These are phyloP conservation scores for Nudaria mundana DNA, from an alignment of 2,888 invertebrate genomes.

Conservation along the genomic window DNA sequence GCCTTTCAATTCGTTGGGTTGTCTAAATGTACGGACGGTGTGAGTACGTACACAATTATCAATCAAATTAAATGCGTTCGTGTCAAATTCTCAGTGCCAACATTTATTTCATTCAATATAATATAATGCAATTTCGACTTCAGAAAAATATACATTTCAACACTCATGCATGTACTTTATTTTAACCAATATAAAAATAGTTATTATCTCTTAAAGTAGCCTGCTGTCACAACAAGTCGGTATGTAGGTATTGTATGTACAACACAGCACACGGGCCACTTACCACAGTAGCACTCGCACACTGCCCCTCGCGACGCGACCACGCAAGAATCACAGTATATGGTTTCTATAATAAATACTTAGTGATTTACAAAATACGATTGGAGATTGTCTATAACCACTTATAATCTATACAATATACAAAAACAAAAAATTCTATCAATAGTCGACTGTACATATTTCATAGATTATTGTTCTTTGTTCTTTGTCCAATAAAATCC, in stretches of 20 bases:
- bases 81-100: constrained; percentile 4
- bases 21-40: background rate
- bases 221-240: constrained; percentile 55
- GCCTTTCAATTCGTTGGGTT: background rate
- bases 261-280: background rate
- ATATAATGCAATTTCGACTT: constrained; percentile 51
- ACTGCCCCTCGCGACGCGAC: constrained; percentile 16
- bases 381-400: constrained; percentile 65
- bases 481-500: constrained; percentile 47
- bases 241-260: constrained; percentile 24
- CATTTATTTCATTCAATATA: constrained; percentile 42
- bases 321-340: constrained; percentile 66
- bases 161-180: constrained; percentile 70
- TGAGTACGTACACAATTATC: background rate
- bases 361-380: constrained; percentile 51
- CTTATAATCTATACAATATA: constrained; percentile 73
- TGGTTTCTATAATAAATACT: constrained; percentile 65
- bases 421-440: constrained; percentile 62
- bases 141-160: constrained; percentile 63
- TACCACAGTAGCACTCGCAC: background rate
- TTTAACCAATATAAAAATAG: constrained; percentile 79
- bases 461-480: constrained; percentile 57
- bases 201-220: constrained; percentile 69
- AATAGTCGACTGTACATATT: constrained; percentile 53
- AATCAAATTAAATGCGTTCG: constrained; percentile 23